Evolutionary conservation across 2,797 vertebrate genomes (phyloP).

Genomic region (Forpus xanthops): DNA sequence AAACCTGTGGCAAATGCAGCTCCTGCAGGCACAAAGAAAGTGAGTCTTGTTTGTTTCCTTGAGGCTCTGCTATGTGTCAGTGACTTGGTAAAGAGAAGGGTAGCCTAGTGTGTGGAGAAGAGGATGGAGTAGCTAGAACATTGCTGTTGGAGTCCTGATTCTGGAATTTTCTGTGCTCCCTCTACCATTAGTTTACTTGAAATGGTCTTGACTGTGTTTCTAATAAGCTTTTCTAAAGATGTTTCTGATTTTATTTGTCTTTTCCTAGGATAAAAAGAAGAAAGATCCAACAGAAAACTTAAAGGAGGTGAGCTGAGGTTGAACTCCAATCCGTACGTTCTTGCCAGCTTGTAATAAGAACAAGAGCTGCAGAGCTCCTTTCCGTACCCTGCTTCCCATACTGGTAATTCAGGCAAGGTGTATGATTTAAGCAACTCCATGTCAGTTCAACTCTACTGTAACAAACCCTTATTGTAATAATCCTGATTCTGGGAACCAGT

Average conservation of each 20-base stretch:
- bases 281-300: slow-evolving; percentile 62
- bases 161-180: neutral
- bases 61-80: neutral
- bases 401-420: neutral
- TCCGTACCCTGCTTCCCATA: neutral
- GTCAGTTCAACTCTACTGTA: neutral
- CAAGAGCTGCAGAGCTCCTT: neutral
- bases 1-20: neutral
- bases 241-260: neutral
- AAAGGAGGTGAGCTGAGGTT: slow-evolving; percentile 79
- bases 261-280: slow-evolving; percentile 75
- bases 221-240: neutral
- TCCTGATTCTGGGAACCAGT: fast-evolving
- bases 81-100: neutral
- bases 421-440: neutral
- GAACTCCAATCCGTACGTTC: fast-evolving
- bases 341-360: neutral
- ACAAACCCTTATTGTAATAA: neutral
- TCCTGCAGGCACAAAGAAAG: slow-evolving; percentile 40
- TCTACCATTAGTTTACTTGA: neutral
- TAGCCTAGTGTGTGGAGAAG: neutral
- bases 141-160: neutral
- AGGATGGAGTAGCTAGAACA: neutral
- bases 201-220: neutral
- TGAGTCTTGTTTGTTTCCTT: neutral